Base-by-base conservation (phyloP, 2,888 invertebrate genomes). In the Orthonevra nobilis region DNA sequence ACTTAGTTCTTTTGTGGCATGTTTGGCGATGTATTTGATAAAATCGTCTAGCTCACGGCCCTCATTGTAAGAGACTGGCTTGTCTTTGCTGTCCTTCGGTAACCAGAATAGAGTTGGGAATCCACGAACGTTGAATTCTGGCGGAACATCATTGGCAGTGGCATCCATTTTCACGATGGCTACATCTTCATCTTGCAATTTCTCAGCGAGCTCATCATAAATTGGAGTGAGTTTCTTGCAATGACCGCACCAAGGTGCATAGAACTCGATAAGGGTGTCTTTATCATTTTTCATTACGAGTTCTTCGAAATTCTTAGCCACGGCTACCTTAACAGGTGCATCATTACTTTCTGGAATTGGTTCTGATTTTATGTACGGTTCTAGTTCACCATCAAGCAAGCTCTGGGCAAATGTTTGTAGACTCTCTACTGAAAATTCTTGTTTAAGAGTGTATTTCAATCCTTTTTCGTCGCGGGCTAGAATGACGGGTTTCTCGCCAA, bases 171-270 rank as follows among this genome's bases (percentile, higher is more conserved):
- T 99, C 1, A 98, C 96, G 84, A 99, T 96, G 81, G 93, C 94
- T 1, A 99, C 93, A 23, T 94, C 92, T 90, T 99, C 99, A 82
- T 93, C 91, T 84, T 92, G 92, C 87, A 98, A 87, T 93, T 95
- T 96, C 69, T 94, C 93, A 32, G 96, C 99, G 26, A 99, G 91
- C 89, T 99, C 98, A 72, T 98, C 98, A 89, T 92, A 99, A 60
- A 96, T 91, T 14, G 99, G 99, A 1, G 96, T 92, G 46, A 99
- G 91, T 89, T 95, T 96, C 90, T 99, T 99, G 91, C 99, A 99
- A 87, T 99, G 99, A 83, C 99, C 98, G 88, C 97, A 98, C 98
- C 98, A 99, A 0, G 98, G 98, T 28, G 99, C 99, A 89, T 99
- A 99, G 91, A 99, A 99, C 90, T 99, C 99, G 83, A 99, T 92